Base-by-base conservation (phyloP, 2,113 vertebrate genomes). In the Spilogale gracilis region DNA sequence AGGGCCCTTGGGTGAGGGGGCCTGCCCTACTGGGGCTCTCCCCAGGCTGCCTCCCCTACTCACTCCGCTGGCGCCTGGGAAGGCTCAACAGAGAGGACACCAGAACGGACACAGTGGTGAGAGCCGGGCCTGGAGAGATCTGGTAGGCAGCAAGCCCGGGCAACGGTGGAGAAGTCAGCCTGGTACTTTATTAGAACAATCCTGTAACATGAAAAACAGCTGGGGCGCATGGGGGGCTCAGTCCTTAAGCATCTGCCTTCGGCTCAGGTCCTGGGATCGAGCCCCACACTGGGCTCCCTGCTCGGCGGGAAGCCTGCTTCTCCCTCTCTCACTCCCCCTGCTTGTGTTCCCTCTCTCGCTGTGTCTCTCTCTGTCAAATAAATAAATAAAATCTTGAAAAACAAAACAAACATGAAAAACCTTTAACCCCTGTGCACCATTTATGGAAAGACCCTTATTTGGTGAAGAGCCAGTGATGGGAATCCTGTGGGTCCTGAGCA, bases 11-110 rank as follows among this genome's bases (percentile, higher is more conserved):
- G 11, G 16, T 1, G 16, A 86, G 45, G 18, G 4, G 20, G 80
- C 16, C 3, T 0, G 0, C 2, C 7, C 17, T 6, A 14, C 43
- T 1, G 2, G 9, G 12, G 23, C 4, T 52, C 58, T 38, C 56
- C 80, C 50, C 9, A 14, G 23, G 17, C 12, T 45, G 32, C 30
- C 16, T 1, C 52, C 30, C 2, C 30, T 14, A 6, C n/a, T 25
- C 14, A 20, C 25, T 5, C 48, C 20, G 2, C 8, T 4, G 11
- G 18, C 27, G 17, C n/a, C 30, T 20, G 65, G 50, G 61, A 61
- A 23, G 20, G 10, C 4, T 81, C 21, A 32, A 27, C 10, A 86
- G 54, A 65, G 61, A 25, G 30, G 32, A 54, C 52, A 10, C 20
- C 9, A 21, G 21, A 6, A 54, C 27, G 6, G 21, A 25, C 60